Evolutionary conservation across 2,888 invertebrate genomes (phyloP).

Genomic region (Amphimallon solstitiale): DNA sequence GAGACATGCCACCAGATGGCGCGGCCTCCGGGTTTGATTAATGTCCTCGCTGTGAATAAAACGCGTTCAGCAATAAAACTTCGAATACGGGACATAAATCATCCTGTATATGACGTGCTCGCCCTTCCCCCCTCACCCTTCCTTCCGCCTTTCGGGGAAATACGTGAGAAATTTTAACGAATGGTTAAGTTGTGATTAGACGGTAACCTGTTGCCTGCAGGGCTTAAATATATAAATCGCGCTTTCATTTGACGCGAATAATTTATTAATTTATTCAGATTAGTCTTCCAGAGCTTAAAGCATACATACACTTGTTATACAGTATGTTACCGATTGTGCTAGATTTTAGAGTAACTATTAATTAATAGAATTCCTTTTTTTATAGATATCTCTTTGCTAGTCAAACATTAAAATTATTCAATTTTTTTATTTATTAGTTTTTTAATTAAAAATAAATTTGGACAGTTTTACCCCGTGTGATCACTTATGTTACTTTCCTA

Average conservation of each 20-base stretch:
- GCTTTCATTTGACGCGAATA: slow-evolving; percentile 4
- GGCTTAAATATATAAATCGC: not conserved
- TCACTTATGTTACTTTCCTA: too few species aligned
- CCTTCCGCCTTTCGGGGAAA: not conserved
- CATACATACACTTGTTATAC: too few species aligned
- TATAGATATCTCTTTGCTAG: too few species aligned
- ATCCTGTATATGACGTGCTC: slow-evolving; percentile 18
- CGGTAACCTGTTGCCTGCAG: slow-evolving; percentile 19
- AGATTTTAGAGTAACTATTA: too few species aligned
- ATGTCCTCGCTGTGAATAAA: slow-evolving; percentile 13
- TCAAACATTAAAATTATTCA: too few species aligned
- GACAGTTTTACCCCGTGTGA: too few species aligned
- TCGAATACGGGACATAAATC: slow-evolving; percentile 18
- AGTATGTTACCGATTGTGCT: too few species aligned
- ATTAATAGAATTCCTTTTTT: too few species aligned
- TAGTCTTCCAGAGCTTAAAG: too few species aligned
- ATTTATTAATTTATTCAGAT: slow-evolving; percentile 18
- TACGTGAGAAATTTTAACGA: slow-evolving; percentile 26
- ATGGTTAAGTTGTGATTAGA: slow-evolving; percentile 18
- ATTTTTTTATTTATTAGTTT: too few species aligned
- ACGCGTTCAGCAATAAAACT: slow-evolving; percentile 17
- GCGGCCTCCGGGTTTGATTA: slow-evolving; percentile 11
- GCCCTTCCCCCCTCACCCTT: not conserved
- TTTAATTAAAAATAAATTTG: too few species aligned
- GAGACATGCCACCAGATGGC: slow-evolving; percentile 16